A percentile compares a stretch with the other conserved stretches of the same genome.
Evolutionary conservation across 2,113 vertebrate genomes (phyloP).

Genomic region (Anguilla japonica): DNA sequence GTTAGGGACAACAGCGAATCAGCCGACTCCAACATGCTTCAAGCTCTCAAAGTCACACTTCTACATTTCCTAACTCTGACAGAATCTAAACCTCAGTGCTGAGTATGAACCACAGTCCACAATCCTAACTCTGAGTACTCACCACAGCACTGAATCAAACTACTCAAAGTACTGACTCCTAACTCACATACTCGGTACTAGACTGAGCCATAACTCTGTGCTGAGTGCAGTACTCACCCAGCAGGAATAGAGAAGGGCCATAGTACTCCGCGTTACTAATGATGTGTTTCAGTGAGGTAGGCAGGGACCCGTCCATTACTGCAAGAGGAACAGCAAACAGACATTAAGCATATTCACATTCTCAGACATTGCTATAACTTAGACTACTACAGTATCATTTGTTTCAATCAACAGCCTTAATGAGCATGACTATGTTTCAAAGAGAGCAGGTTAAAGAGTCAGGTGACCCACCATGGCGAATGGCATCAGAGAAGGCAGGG

Average conservation of each 20-base stretch:
- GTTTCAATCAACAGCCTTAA: background rate
- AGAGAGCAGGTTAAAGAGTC: background rate
- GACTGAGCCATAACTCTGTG: background rate
- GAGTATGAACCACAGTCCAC: too few species aligned
- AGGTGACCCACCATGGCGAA: slow-evolving; percentile 81
- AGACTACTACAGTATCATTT: background rate
- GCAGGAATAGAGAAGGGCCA: slow-evolving; percentile 88
- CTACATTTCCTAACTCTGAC: too few species aligned
- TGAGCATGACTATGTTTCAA: background rate
- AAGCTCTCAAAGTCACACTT: background rate
- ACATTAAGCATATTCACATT: background rate
- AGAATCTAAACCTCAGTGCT: too few species aligned
- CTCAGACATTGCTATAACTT: background rate
- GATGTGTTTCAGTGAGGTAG: slow-evolving; percentile 95
- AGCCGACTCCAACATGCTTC: background rate
- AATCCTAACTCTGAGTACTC: background rate
- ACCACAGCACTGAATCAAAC: background rate
- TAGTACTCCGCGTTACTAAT: slow-evolving; percentile 98
- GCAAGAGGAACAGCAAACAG: background rate
- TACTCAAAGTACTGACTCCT: background rate
- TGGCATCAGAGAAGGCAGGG: slow-evolving; percentile 93
- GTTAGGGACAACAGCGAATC: background rate
- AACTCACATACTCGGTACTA: background rate
- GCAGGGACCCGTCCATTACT: slow-evolving; percentile 96
- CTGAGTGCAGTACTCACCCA: slow-evolving; percentile 75